A percentile compares a stretch with the other conserved stretches of the same genome.
These are phyloP conservation scores for Petrophora chlorosata DNA, from an alignment of 2,888 invertebrate genomes.

Conservation along the genomic window DNA sequence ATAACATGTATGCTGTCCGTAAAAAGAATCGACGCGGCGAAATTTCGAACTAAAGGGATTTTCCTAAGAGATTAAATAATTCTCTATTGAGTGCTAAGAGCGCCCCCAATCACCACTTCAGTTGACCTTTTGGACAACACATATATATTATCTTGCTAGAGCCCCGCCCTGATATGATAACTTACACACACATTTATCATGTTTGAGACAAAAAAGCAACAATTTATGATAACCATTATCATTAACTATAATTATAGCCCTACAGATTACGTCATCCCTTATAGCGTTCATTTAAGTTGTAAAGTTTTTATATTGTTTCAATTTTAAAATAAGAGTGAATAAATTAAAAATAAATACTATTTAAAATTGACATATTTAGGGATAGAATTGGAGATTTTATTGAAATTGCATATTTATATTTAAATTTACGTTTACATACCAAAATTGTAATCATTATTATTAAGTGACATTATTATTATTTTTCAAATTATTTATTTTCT, in stretches of 20 bases:
- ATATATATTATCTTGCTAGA: constrained; percentile 14
- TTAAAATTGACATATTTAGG: no score
- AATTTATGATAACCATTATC: constrained; percentile 8
- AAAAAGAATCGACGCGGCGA: constrained; percentile 1
- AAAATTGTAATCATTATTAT: no score
- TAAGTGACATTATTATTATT: no score
- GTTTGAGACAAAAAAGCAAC: constrained; percentile 14
- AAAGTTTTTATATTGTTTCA: constrained; percentile 1
- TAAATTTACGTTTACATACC: no score
- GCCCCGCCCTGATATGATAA: constrained; percentile 15
- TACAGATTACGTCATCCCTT: constrained; percentile 12
- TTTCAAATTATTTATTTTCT: no score
- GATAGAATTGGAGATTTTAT: no score
- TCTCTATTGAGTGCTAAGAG: background rate
- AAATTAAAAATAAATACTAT: no score
- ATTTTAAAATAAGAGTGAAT: no score
- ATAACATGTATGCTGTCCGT: no score
- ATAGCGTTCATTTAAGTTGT: background rate
- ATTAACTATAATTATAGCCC: background rate
- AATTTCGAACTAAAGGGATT: background rate
- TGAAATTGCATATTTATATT: no score
- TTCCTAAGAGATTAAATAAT: background rate
- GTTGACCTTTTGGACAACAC: constrained; percentile 4
- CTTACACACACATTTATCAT: constrained; percentile 1
- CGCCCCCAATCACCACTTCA: constrained; percentile 2